phyloP scores from a whole-genome alignment of 2,797 vertebrate species.

The Yasuhikotakia modesta region DNA sequence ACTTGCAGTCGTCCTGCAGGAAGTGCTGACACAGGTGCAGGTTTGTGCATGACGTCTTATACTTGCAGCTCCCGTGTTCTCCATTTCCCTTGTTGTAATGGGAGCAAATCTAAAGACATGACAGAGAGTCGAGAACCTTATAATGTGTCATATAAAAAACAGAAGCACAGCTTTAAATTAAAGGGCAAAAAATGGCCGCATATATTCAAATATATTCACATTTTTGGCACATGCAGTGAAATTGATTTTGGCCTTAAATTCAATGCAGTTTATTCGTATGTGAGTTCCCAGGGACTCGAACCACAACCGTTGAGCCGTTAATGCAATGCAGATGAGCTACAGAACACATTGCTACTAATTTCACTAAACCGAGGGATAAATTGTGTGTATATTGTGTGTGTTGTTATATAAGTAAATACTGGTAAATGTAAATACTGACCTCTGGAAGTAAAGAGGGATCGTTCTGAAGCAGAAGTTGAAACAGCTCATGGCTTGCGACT shows the following conservation, averaged over 20 bases:
- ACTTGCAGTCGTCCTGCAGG: slow-evolving; percentile 79
- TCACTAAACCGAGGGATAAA: neutral
- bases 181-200: neutral
- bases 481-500: slow-evolving; percentile 76
- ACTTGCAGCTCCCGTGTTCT: slow-evolving; percentile 73
- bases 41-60: slow-evolving; percentile 74
- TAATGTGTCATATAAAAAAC: no score
- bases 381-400: neutral
- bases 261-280: no score
- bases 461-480: slow-evolving; percentile 88
- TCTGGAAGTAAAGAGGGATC: slow-evolving; percentile 87
- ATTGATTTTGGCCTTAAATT: no score
- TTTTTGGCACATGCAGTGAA: no score
- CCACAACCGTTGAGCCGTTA: no score
- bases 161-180: no score
- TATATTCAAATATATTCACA: no score
- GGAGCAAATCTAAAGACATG: slow-evolving; percentile 75
- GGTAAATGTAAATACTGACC: slow-evolving; percentile 75
- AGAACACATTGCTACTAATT: neutral
- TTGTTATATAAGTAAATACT: no score
- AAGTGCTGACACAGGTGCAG: slow-evolving; percentile 87
- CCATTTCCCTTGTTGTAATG: slow-evolving; percentile 83
- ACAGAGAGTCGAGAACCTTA: neutral
- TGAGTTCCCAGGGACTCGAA: no score
- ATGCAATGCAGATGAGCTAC: no score